Conservation (phyloP, 2,797 vertebrate genomes). For the Propithecus perrieri region DNA sequence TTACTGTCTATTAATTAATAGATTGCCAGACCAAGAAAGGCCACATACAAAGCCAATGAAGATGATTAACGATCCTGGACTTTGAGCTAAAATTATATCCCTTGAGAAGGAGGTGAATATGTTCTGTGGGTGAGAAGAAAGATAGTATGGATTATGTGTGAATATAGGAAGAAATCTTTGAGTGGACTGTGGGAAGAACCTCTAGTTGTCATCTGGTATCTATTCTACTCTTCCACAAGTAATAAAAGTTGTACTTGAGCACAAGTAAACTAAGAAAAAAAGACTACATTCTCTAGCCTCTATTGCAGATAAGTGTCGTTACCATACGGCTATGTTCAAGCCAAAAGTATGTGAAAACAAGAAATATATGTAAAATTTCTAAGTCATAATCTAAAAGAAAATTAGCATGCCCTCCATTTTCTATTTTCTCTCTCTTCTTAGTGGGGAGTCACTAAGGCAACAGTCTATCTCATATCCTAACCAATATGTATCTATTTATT, state of each 20-base stretch:
- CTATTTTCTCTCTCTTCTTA: neutral
- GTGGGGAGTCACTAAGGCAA: neutral
- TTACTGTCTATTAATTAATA: neutral
- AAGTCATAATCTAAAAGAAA: neutral
- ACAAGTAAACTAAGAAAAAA: neutral
- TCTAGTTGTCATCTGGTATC: neutral
- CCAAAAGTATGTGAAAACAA: neutral
- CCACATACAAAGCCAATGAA: neutral
- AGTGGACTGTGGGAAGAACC: neutral
- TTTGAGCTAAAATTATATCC: neutral
- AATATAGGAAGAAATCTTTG: neutral
- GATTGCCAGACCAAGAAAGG: neutral
- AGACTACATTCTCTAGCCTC: neutral
- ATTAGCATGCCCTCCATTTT: neutral
- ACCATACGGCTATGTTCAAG: neutral
- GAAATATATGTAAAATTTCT: neutral
- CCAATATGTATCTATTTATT: neutral
- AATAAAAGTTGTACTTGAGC: neutral
- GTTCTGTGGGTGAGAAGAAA: neutral
- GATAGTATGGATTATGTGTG: neutral
- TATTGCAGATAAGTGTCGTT: neutral
- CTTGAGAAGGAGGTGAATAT: neutral
- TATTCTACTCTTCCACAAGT: neutral
- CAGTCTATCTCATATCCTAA: neutral
- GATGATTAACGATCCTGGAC: neutral